phyloP scores from a whole-genome alignment of 2,888 invertebrate species.

The Graphium colonna region DNA sequence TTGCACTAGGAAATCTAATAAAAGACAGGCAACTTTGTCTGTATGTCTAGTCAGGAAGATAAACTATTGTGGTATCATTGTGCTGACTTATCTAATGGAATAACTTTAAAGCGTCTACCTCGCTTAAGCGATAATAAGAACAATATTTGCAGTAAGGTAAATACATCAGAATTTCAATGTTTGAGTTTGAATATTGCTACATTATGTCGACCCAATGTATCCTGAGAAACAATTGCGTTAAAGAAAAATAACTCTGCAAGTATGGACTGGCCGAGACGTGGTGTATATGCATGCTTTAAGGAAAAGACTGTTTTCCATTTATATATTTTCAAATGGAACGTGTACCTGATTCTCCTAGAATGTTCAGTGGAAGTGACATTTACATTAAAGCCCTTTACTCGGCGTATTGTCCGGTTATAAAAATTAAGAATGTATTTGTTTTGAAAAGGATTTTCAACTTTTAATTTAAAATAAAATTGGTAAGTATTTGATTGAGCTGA shows the following conservation, averaged over 20 bases:
- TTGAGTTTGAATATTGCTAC: no score
- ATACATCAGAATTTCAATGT: no score
- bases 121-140: slow-evolving; percentile 1
- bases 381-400: background rate
- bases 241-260: background rate
- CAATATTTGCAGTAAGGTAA: no score
- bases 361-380: background rate
- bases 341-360: background rate
- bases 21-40: slow-evolving; percentile 8
- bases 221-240: no score
- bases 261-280: background rate
- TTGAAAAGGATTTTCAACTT: no score
- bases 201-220: no score
- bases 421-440: no score
- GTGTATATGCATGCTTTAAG: background rate
- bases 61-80: slow-evolving; percentile 2
- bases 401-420: no score
- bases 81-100: slow-evolving; percentile 8
- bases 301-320: background rate
- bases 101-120: slow-evolving; percentile 1
- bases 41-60: slow-evolving; percentile 5
- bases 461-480: no score
- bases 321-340: background rate
- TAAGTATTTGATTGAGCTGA: no score
- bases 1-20: slow-evolving; percentile 11